Evolutionary conservation across 1,140 invertebrate genomes (phyloP).

Genomic region (Neomicropteryx cornuta): DNA sequence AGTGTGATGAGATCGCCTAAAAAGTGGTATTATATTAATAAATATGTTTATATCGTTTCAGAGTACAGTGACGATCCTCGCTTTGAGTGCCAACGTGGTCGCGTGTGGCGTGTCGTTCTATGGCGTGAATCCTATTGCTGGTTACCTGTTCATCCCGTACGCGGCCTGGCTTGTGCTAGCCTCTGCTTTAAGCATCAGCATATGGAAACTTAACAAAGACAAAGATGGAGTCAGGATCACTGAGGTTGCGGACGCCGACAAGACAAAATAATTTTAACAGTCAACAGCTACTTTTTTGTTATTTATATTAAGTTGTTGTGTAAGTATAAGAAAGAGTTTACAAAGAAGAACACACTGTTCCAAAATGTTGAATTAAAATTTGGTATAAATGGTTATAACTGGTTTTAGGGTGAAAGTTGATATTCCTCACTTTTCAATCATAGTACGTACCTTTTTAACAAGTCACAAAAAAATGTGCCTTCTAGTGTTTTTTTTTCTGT

Average conservation of each 20-base stretch:
- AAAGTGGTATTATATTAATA: conserved; percentile 3
- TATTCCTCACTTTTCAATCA: no score
- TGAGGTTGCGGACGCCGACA: conserved; percentile 8
- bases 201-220: conserved; percentile 58
- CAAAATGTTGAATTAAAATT: no score
- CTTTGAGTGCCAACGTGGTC: conserved; percentile 49
- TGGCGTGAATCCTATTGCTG: conserved; percentile 55
- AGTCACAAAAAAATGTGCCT: no score
- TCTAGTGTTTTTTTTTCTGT: no score
- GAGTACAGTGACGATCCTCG: conserved; percentile 59
- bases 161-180: conserved; percentile 67
- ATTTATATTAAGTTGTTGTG: no score
- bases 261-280: neutral
- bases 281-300: conserved; percentile 1
- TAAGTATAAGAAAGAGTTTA: no score
- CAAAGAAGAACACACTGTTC: no score
- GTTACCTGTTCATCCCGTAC: conserved; percentile 65
- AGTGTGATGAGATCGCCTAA: neutral
- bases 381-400: no score
- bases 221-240: conserved; percentile 15
- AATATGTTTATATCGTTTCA: conserved; percentile 31
- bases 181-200: conserved; percentile 48
- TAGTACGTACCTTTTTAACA: no score
- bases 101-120: conserved; percentile 55
- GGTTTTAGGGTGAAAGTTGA: no score